Percentiles rank a stretch among this genome's conserved stretches.
Conservation (phyloP, 2,888 invertebrate genomes). For the Diaphora mendica region DNA sequence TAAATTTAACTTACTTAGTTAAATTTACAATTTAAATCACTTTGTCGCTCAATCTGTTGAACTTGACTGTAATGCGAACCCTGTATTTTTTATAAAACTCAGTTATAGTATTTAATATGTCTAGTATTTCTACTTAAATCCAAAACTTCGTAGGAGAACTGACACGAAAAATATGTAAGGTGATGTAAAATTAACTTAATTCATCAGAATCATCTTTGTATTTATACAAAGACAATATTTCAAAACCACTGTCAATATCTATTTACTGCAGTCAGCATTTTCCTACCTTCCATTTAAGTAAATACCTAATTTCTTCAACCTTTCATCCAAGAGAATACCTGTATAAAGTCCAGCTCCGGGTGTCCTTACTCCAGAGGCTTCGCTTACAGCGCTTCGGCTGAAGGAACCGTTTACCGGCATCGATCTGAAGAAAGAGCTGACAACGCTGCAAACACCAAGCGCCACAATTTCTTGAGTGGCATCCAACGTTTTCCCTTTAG, state of each 20-base stretch:
- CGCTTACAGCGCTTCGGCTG: conserved; percentile 92
- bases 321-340: conserved; percentile 72
- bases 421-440: conserved; percentile 91
- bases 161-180: too few relatives aligned
- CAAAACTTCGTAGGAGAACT: too few relatives aligned
- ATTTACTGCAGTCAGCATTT: background rate
- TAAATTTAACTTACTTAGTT: background rate
- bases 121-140: background rate
- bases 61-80: background rate
- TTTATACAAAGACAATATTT: too few relatives aligned
- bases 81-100: too few relatives aligned
- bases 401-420: conserved; percentile 92
- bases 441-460: conserved; percentile 90
- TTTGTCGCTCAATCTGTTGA: background rate
- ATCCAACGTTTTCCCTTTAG: conserved; percentile 89
- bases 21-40: background rate
- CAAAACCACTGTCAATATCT: too few relatives aligned
- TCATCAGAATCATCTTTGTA: too few relatives aligned
- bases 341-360: conserved; percentile 91
- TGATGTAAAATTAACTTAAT: too few relatives aligned
- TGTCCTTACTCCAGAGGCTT: conserved; percentile 92
- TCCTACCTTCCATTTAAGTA: background rate
- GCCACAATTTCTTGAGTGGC: conserved; percentile 94
- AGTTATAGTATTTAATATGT: background rate
- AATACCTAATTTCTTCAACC: background rate